Evolutionary conservation across 2,888 invertebrate genomes (phyloP), one percentile per base, ranked within the genome.

Genomic region (Pyrrhosoma nymphula): DNA sequence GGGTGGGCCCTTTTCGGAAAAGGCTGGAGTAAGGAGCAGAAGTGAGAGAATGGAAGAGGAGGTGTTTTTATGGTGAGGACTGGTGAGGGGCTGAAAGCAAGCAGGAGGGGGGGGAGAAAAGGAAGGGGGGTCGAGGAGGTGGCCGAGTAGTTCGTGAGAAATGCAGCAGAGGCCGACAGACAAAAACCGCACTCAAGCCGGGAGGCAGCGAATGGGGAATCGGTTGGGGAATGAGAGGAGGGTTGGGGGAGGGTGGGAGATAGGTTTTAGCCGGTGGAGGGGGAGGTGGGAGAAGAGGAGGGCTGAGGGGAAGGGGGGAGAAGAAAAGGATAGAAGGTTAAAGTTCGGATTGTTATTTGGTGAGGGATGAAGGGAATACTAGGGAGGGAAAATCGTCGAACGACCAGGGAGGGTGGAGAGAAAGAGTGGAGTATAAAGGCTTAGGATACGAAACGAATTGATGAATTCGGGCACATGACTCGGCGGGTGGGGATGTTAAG

Each of bases 81-180:
- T 20, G 60, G 60, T n/a, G 60, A 3, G 60, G 60, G 18, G 35
- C 35, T 30, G 18, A 35, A 63, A 91, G 39, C 14, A 56, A 23
- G 20, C 2, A 3, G 47, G 47, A 63, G 39, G 35, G 39, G 69
- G 47, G 47, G 39, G 93, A 18, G 6, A 26, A 35, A 63, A 35
- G 63, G 60, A 23, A 20, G 30, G 39, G 26, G 39, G 16, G 26
- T 56, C 8, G 23, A 20, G 39, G 47, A 26, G 56, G 26, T 47
- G 55, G 14, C 16, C n/a, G 89, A n/a, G 89, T 69, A 69, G 63
- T 93, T 75, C 75, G 93, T 93, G 93, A 93, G 93, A 93, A 93
- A 93, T 47, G 93, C 93, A 93, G 93, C 69, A 93, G 69, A 82
- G 69, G 69, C 47, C 14, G 69, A 47, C 93, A 93, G 69, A 93